Conservation (phyloP, 2,113 vertebrate genomes). For the Noturus placidus region DNA sequence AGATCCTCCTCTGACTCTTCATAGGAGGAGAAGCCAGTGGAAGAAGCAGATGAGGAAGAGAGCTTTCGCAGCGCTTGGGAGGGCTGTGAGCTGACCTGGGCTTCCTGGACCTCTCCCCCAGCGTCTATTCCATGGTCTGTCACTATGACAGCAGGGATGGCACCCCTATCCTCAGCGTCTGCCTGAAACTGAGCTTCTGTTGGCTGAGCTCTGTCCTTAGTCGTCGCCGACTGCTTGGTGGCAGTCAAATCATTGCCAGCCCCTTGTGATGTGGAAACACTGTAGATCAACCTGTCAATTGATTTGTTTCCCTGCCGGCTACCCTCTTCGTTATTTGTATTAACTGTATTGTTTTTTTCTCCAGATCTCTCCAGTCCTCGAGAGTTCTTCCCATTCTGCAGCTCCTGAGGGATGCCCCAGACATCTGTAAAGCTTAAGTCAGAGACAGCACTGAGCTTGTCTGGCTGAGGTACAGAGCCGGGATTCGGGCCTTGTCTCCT, state of each 20-base stretch:
- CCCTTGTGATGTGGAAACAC: conserved; percentile 28
- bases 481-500: conserved; percentile 56
- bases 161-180: conserved; percentile 39
- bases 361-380: conserved; percentile 46
- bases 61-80: conserved; percentile 80
- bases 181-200: conserved; percentile 35
- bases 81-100: conserved; percentile 68
- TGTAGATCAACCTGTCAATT: conserved; percentile 38
- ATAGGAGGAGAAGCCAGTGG: conserved; percentile 95
- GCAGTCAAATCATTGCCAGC: conserved; percentile 12
- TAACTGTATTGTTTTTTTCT: conserved; percentile 34
- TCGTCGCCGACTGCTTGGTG: conserved; percentile 11
- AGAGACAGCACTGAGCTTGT: conserved; percentile 27
- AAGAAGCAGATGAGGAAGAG: conserved; percentile 93
- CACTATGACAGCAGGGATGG: conserved; percentile 86
- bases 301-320: conserved; percentile 51
- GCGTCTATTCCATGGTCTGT: conserved; percentile 83
- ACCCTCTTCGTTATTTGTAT: conserved; percentile 50
- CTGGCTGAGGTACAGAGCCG: background rate
- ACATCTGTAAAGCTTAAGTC: conserved; percentile 56
- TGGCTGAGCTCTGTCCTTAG: conserved; percentile 27
- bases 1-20: conserved; percentile 97
- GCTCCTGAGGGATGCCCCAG: conserved; percentile 54
- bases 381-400: conserved; percentile 70
- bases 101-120: conserved; percentile 65